Percentiles rank a stretch among this genome's conserved stretches.
Evolutionary conservation across 2,797 vertebrate species (phyloP).

Genomic region (Alectoris magna): DNA sequence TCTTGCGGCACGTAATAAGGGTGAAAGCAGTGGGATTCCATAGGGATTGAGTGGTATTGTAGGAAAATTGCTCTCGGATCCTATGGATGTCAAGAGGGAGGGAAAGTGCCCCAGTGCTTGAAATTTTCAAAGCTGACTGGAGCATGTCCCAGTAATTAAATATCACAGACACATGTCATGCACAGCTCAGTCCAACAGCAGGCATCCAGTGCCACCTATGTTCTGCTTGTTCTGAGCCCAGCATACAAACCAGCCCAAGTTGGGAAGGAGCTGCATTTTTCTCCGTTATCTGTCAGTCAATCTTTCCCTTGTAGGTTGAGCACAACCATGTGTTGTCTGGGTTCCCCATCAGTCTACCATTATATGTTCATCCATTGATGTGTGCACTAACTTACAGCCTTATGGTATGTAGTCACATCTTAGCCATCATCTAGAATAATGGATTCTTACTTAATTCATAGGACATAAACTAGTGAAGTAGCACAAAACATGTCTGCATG

Average conservation of each 20-base stretch:
- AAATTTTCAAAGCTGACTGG: not conserved
- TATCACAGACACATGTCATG: not conserved
- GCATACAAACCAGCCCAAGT: not conserved
- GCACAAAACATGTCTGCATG: not conserved
- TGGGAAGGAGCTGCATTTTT: not conserved
- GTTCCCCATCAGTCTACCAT: not conserved
- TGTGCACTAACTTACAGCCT: not conserved
- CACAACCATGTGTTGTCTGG: not conserved
- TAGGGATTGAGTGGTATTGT: not conserved
- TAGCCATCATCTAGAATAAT: not conserved
- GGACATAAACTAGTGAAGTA: not conserved
- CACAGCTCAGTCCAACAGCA: not conserved
- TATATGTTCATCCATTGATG: not conserved
- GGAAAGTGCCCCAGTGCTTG: not conserved
- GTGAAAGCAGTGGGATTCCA: conserved; percentile 26
- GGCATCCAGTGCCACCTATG: not conserved
- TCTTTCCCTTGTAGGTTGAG: not conserved
- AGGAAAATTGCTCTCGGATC: conserved; percentile 26
- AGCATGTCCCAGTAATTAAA: not conserved
- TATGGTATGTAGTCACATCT: accelerated
- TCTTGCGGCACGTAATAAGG: conserved; percentile 13
- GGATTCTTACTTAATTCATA: not conserved
- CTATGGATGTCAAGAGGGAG: not conserved
- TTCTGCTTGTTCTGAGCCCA: not conserved
- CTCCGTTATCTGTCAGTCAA: not conserved